Base-by-base conservation (phyloP, 1,140 invertebrate species). In the Zaprionus lachaisei region DNA sequence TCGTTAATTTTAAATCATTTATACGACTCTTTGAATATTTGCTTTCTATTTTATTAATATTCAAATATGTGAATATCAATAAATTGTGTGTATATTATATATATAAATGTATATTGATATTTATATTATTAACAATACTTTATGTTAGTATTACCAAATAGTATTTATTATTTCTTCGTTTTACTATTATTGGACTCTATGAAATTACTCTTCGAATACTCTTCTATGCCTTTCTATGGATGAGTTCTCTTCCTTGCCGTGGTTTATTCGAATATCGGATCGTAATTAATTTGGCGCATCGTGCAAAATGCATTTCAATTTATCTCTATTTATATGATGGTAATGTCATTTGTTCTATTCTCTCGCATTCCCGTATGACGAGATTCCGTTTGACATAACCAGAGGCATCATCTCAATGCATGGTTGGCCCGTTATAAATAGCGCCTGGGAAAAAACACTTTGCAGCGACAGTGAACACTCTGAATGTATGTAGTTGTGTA, bases 361-460 rank as follows among this genome's bases (percentile, higher is more conserved):
- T 24, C 5, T 34, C n/a, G 51, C 22, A 47, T 55, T 64, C 14
- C 5, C 24, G 34, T 70, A 56, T 64, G 34, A 55, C 61, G 41
- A 56, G 24, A 57, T 65, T 56, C 6, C 34, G 28, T 65, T 47
- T 62, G 65, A 37, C 49, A 55, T 77, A 67, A 67, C 34, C 47
- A 60, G 66, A 62, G 61, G 62, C 66, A 84, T 77, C 72, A 83
- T 77, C 55, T 47, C 49, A 64, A 67, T 62, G 15, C 54, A 24
- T 55, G 68, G 28, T 41, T 66, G 38, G 24, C 14, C 68, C 49
- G 57, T 58, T 91, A 91, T 82, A 85, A 90, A 91, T 92, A 91
- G 84, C 72, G 67, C 80, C 77, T 92, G 89, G 89, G 90, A 92
- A 91, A 85, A 91, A 91, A 91, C 89, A 91, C 89, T 91, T 91